A percentile compares a stretch with the other conserved stretches of the same genome.
Conservation (phyloP, 2,888 invertebrate genomes). For the Cyclophora albipunctata region DNA sequence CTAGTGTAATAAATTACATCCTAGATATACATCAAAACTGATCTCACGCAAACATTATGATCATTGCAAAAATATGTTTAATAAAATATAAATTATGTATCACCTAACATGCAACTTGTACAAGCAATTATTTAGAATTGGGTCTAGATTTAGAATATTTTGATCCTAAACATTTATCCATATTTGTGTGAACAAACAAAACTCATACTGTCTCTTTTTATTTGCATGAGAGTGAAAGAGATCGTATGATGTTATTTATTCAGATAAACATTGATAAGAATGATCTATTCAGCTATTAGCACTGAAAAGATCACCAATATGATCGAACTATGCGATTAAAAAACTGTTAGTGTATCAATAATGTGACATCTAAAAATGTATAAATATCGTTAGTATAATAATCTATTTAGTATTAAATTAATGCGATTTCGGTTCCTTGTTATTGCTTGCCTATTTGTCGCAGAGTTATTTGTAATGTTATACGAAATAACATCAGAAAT, state of each 20-base stretch:
- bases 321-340: background rate
- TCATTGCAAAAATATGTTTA: conserved; percentile 33
- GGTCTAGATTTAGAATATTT: conserved; percentile 26
- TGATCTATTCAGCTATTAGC: conserved; percentile 14
- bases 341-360: background rate
- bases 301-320: background rate
- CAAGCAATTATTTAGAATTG: conserved; percentile 29
- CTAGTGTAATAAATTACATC: background rate
- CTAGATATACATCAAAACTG: conserved; percentile 18
- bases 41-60: conserved; percentile 20
- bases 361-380: background rate
- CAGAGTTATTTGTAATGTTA: too few species aligned
- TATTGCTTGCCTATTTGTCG: background rate
- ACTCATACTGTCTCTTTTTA: too few species aligned
- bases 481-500: too few species aligned
- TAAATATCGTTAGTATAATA: background rate
- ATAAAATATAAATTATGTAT: conserved; percentile 23
- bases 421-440: background rate
- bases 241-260: too few species aligned
- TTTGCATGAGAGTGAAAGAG: too few species aligned
- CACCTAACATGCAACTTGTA: conserved; percentile 20
- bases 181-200: too few species aligned
- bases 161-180: background rate
- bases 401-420: conserved; percentile 3
- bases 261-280: too few species aligned